Evolutionary conservation across 2,113 vertebrate genomes (phyloP).

Genomic region (Pelodiscus sinensis): DNA sequence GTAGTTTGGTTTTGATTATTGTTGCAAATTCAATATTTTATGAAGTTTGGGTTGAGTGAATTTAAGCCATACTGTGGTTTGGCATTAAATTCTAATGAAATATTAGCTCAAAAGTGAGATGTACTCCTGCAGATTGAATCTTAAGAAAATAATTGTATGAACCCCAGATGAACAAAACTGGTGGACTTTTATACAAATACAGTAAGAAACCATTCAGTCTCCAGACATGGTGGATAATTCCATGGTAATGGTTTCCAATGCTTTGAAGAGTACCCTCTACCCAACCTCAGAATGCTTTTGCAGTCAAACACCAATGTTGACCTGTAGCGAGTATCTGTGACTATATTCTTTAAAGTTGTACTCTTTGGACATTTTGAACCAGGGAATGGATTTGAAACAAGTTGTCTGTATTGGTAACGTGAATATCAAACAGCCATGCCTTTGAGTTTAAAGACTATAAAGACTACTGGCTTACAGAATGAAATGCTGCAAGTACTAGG

Average conservation of each 20-base stretch:
- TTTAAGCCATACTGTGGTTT: not conserved
- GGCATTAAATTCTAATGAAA: not conserved
- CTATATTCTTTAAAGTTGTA: not conserved
- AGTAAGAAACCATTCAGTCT: not conserved
- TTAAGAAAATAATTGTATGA: not conserved
- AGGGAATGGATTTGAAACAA: not conserved
- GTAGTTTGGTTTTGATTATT: not conserved
- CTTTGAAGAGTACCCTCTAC: not conserved
- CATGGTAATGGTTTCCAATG: not conserved
- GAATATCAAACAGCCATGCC: not conserved
- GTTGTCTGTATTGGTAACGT: not conserved
- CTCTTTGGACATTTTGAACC: not conserved
- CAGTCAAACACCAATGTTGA: not conserved
- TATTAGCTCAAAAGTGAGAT: not conserved
- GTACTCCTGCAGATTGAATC: not conserved
- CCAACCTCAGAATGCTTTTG: accelerated
- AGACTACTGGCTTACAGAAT: not conserved
- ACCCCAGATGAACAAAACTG: not conserved
- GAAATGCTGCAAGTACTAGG: constrained; percentile 24
- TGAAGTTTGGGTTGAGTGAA: not conserved
- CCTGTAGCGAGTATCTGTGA: not conserved
- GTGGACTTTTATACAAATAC: not conserved
- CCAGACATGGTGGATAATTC: not conserved
- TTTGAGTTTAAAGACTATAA: not conserved
- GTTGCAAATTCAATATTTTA: not conserved